Evolutionary conservation across 2,797 vertebrate species (phyloP).

Genomic region (Melanotaenia maccullochi): DNA sequence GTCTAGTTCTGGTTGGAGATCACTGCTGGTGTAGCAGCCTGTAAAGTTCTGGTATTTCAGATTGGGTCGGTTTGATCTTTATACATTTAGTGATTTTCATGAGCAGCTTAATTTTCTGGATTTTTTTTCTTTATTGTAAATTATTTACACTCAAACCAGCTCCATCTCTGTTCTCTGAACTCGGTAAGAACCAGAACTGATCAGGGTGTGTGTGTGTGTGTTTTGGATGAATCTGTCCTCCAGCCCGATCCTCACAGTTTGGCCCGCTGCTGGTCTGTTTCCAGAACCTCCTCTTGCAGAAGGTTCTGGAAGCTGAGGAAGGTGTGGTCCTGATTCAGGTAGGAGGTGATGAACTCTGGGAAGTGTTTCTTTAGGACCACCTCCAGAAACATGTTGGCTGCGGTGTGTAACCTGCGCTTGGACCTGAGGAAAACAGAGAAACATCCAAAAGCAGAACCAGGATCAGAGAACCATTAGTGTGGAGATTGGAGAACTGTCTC

Average conservation of each 20-base stretch:
- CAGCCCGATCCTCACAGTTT: constrained; percentile 65
- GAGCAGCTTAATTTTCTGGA: too few relatives aligned
- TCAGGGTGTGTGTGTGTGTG: not conserved
- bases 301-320: constrained; percentile 70
- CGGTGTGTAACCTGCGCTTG: constrained; percentile 60
- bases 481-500: too few relatives aligned
- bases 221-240: not conserved
- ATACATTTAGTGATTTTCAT: too few relatives aligned
- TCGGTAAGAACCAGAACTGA: too few relatives aligned
- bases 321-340: constrained; percentile 80
- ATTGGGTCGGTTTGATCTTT: too few relatives aligned
- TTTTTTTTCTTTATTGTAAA: too few relatives aligned
- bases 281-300: not conserved
- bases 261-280: not conserved
- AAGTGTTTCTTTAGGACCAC: constrained; percentile 79
- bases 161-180: too few relatives aligned
- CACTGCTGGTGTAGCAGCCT: too few relatives aligned
- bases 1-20: too few relatives aligned
- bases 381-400: constrained; percentile 78
- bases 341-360: constrained; percentile 84
- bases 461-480: not conserved
- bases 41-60: too few relatives aligned
- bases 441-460: too few relatives aligned
- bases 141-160: too few relatives aligned
- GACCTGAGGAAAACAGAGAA: constrained; percentile 58